Evolutionary conservation across 2,888 invertebrate species (phyloP).

Genomic region (Drosophila basisetae): DNA sequence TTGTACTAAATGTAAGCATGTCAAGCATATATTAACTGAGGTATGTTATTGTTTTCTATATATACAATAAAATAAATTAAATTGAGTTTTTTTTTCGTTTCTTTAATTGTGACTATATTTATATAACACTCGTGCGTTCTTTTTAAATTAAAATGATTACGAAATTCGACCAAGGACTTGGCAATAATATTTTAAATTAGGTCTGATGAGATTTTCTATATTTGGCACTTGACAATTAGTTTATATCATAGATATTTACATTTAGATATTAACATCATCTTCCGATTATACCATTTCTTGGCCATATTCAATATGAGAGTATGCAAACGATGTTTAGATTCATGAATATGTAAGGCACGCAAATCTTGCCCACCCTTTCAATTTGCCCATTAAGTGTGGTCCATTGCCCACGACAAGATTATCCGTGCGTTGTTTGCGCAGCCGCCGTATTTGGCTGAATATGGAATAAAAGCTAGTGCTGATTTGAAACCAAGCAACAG

Average conservation of each 20-base stretch:
- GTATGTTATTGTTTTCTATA: background rate
- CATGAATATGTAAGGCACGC: conserved; percentile 45
- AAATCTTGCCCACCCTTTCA: background rate
- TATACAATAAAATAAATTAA: background rate
- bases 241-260: conserved; percentile 1
- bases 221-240: background rate
- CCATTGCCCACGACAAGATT: conserved; percentile 27
- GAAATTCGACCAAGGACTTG: background rate
- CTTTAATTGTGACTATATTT: background rate
- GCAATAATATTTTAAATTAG: background rate
- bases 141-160: background rate
- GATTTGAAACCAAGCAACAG: conserved; percentile 14
- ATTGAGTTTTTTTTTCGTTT: background rate
- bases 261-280: background rate
- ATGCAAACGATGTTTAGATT: conserved; percentile 20
- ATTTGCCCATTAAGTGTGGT: conserved; percentile 28
- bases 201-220: conserved; percentile 4
- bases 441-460: conserved; percentile 17
- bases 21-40: background rate
- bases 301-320: conserved; percentile 16
- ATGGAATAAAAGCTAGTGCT: conserved; percentile 37
- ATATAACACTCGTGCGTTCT: background rate
- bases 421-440: conserved; percentile 38
- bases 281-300: background rate
- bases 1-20: background rate